phyloP scores from a whole-genome alignment of 2,888 invertebrate genomes.

The Diaperis boleti region DNA sequence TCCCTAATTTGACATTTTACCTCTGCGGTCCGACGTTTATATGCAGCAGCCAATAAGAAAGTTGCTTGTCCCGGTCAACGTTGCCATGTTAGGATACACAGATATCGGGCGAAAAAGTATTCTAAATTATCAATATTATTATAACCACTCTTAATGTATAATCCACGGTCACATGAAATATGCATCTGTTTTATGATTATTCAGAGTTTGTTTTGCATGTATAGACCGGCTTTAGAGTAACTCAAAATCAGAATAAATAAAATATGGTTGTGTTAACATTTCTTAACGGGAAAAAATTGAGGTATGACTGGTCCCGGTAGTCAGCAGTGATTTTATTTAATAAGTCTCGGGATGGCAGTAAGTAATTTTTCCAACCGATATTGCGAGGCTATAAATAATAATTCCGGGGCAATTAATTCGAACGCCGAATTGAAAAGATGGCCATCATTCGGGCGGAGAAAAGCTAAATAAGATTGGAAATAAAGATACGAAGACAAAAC shows the following conservation, averaged over 20 bases:
- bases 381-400: conserved; percentile 19
- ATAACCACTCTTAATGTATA: no score
- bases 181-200: no score
- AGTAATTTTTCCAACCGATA: conserved; percentile 28
- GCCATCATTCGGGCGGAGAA: conserved; percentile 1
- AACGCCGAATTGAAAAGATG: conserved; percentile 15
- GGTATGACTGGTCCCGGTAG: no score
- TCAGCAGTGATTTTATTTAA: conserved; percentile 52
- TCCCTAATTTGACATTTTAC: conserved; percentile 62
- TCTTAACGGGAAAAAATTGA: no score
- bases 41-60: conserved; percentile 57
- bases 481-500: conserved; percentile 43
- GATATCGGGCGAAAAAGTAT: no score
- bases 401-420: conserved; percentile 27
- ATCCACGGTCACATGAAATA: no score
- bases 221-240: no score
- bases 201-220: no score
- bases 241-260: no score
- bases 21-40: conserved; percentile 60
- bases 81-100: no score
- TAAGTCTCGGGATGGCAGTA: conserved; percentile 38
- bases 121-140: no score
- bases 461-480: conserved; percentile 39
- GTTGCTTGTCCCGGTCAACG: conserved; percentile 48
- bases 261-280: no score